Evolutionary conservation across 2,888 invertebrate genomes (phyloP), one percentile per base, ranked within the genome.

Genomic region (Caenorhabditis becei): DNA sequence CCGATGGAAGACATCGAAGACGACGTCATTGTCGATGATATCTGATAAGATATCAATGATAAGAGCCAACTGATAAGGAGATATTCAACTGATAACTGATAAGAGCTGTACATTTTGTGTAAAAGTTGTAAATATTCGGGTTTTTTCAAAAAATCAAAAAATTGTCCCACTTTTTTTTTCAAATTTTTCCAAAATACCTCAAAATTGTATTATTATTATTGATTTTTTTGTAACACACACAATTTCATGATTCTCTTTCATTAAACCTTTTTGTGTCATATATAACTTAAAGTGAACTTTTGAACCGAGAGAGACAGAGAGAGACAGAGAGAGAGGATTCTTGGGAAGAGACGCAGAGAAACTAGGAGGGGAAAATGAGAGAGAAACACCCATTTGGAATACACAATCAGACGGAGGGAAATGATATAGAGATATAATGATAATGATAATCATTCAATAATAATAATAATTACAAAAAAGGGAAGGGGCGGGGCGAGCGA

Each of bases 1-100:
- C 82, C 78, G 37, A 84, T 86, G 63, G 87, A 83, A 61, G 84
- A 84, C 53, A 84, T 84, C 41, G 85, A 83, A 32, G 87, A 87
- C 67, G 85, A 85, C 63, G 87, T 86, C 4, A 85, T 86, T 47
- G 78, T 85, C 23, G 86, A 86, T 49, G 74, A 82, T 14, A 44
- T 65, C 37, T 67, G 44, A 54, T 61, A 32, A 32, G 32, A 4
- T 32, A 7, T 10, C 32, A n/a, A n/a, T n/a, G n/a, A n/a, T n/a
- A n/a, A n/a, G n/a, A n/a, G n/a, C n/a, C n/a, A n/a, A n/a, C n/a
- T n/a, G n/a, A n/a, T n/a, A n/a, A n/a, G n/a, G n/a, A n/a, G n/a
- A n/a, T n/a, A n/a, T n/a, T n/a, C n/a, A n/a, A n/a, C n/a, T n/a
- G n/a, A n/a, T n/a, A n/a, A n/a, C n/a, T n/a, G n/a, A 26, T 3